These are phyloP conservation scores for Diachasmimorpha longicaudata DNA, from an alignment of 1,140 invertebrate species.

Conservation along the genomic window DNA sequence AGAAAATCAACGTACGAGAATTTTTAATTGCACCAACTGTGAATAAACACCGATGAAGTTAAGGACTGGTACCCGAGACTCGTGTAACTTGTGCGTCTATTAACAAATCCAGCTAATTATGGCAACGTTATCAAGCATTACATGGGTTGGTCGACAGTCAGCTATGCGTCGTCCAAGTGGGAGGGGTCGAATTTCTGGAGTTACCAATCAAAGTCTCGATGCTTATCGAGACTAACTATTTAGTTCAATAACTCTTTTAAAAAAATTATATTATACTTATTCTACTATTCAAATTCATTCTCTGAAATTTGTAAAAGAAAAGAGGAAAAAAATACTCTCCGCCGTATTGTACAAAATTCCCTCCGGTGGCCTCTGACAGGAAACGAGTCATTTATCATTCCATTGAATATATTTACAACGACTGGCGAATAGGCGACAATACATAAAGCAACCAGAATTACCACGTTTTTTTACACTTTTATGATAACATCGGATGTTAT, in stretches of 20 bases:
- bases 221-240: constrained; percentile 53
- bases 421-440: too few relatives aligned
- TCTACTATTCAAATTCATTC: too few relatives aligned
- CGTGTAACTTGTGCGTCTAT: constrained; percentile 38
- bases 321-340: constrained; percentile 55
- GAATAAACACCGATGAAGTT: neutral
- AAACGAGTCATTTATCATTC: neutral
- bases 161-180: constrained; percentile 31
- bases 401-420: too few relatives aligned
- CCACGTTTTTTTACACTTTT: too few relatives aligned
- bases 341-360: too few relatives aligned
- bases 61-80: neutral
- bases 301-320: neutral
- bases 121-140: constrained; percentile 49
- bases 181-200: constrained; percentile 40
- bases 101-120: constrained; percentile 60
- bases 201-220: constrained; percentile 42
- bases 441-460: too few relatives aligned
- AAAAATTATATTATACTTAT: too few relatives aligned
- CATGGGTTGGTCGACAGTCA: constrained; percentile 43
- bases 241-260: neutral
- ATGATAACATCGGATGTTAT: too few relatives aligned
- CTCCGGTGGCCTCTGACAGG: too few relatives aligned
- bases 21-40: neutral
- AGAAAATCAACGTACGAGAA: neutral